Evolutionary conservation across 2,113 vertebrate genomes (phyloP), one percentile per base, ranked within the genome.

Genomic region (Xiphias gladius): DNA sequence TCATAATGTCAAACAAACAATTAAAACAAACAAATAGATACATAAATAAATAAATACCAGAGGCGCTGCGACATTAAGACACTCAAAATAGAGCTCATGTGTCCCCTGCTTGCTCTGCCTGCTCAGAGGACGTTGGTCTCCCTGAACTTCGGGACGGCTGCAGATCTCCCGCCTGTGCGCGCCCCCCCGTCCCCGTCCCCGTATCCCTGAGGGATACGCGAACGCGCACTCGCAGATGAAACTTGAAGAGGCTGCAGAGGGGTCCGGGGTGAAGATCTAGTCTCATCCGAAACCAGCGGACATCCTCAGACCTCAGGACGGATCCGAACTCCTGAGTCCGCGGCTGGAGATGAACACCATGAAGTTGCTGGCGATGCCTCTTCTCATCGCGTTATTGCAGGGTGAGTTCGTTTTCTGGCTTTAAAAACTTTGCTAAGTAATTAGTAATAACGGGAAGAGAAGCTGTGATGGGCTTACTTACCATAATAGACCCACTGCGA

Each of bases 341-440:
- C 3, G 22, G 63, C 39, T 1, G 19, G 59, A 43, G 32, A 85
- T 78, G 79, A 67, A 55, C 35, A 22, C 24, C 41, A 19, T 76
- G 83, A 88, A 41, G 87, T 84, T 87, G 75, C 32, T 86, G 78
- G 10, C 41, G 55, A 76, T 89, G 74, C 81, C 54, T 43, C 85
- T 94, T 17, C 89, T 95, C 83, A 26, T 92, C 82, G 59, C 83
- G 28, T 55, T 89, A 12, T 20, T 94, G 37, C 89, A 90, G 61
- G 71, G 94, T 94, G 79, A 94, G 92, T 85, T 58, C 19, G 4
- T 69, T 46, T 32, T 26, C 11, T 61, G 9, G 0, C 50, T 83
- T 68, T 24, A 43, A 32, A 26, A 61, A 61, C 43, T 68, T 58
- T 37, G 6, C 35, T 67, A 4, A 11, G 2, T 8, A 0, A 0